A percentile compares a stretch with the other conserved stretches of the same genome.
Conservation (phyloP, 2,888 invertebrate genomes). For the Nemurella pictetii region DNA sequence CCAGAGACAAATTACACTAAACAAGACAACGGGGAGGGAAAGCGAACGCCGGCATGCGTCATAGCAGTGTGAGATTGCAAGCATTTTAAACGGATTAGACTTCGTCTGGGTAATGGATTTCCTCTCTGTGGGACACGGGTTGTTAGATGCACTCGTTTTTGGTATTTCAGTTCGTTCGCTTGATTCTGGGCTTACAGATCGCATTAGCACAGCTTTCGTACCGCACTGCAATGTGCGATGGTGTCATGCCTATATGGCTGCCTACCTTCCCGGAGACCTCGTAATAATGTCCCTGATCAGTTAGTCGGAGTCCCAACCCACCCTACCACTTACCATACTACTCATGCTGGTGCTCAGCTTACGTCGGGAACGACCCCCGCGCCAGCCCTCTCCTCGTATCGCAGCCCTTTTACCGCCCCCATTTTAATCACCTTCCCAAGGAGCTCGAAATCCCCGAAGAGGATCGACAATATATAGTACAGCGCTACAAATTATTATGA, state of each 20-base stretch:
- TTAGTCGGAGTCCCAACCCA: too few species aligned
- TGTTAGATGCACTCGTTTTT: not conserved
- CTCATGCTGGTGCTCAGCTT: not conserved
- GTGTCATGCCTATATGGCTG: not conserved
- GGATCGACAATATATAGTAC: not conserved
- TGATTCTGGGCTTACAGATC: not conserved
- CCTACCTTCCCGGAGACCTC: not conserved
- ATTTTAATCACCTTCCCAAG: not conserved
- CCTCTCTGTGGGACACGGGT: constrained; percentile 24
- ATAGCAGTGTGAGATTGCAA: constrained; percentile 6
- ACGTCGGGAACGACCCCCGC: not conserved
- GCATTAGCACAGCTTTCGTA: not conserved
- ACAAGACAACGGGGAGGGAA: not conserved
- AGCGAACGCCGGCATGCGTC: not conserved
- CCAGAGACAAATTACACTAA: not conserved
- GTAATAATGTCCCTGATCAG: not conserved
- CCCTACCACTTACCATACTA: not conserved
- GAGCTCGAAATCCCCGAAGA: not conserved
- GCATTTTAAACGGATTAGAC: constrained; percentile 30
- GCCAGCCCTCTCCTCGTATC: too few species aligned
- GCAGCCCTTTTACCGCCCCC: not conserved
- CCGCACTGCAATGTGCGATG: not conserved
- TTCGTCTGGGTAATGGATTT: constrained; percentile 32
- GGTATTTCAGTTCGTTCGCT: not conserved
- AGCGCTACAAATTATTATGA: not conserved